A percentile compares a stretch with the other conserved stretches of the same genome.
Conservation (phyloP, 2,888 invertebrate genomes). For the Cheilosia soror region DNA sequence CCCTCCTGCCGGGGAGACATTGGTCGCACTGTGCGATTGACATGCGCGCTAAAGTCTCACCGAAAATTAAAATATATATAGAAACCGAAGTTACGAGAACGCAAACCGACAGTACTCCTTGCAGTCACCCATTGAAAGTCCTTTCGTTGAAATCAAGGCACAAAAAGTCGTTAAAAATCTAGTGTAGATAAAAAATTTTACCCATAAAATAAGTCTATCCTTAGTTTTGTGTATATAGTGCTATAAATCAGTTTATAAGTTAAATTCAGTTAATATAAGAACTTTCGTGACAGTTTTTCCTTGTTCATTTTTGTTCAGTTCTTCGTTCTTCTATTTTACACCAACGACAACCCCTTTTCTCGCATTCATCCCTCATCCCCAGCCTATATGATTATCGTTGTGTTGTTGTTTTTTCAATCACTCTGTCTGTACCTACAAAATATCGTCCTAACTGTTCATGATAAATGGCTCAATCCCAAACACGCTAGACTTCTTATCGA, state of each 20-base stretch:
- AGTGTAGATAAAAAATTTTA: conserved; percentile 51
- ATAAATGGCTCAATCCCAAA: conserved; percentile 82
- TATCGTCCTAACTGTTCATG: conserved; percentile 82
- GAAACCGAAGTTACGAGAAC: conserved; percentile 58
- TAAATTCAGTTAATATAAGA: background rate
- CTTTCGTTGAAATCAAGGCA: conserved; percentile 29
- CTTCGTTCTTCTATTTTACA: background rate
- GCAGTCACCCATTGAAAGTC: conserved; percentile 66
- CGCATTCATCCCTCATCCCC: background rate
- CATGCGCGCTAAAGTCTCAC: conserved; percentile 49
- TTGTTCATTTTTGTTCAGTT: background rate
- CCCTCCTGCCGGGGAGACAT: conserved; percentile 20
- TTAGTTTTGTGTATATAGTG: background rate
- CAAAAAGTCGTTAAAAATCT: conserved; percentile 32
- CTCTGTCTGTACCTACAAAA: conserved; percentile 83
- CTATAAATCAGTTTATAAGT: background rate
- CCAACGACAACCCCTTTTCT: background rate
- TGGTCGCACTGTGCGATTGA: conserved; percentile 12
- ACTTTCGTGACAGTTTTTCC: background rate
- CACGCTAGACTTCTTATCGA: conserved; percentile 81
- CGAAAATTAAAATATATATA: conserved; percentile 14
- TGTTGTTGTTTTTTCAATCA: conserved; percentile 83
- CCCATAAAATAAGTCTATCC: background rate
- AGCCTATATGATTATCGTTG: conserved; percentile 83
- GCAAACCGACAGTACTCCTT: conserved; percentile 37